Evolutionary conservation across 1,140 invertebrate species (phyloP).

Genomic region (Littorina saxatilis): DNA sequence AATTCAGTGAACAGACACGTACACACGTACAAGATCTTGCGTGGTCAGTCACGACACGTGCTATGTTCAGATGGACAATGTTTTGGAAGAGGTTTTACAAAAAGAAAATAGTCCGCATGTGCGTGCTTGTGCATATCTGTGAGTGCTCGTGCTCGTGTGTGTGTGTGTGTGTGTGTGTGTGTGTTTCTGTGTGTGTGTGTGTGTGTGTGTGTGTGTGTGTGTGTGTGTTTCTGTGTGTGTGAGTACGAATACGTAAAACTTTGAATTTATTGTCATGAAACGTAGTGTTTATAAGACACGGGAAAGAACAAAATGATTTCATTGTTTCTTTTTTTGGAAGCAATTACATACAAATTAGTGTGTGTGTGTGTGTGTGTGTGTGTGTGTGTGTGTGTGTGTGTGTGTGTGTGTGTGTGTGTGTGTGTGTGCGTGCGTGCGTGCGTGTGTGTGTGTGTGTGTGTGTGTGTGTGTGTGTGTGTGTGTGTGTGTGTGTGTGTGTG

Average conservation of each 20-base stretch:
- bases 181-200: too few relatives aligned
- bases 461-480: too few relatives aligned
- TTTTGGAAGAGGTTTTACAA: too few relatives aligned
- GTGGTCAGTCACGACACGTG: background rate
- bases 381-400: slow-evolving; percentile 1
- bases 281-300: background rate
- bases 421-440: too few relatives aligned
- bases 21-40: background rate
- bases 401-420: background rate
- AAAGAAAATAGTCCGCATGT: too few relatives aligned
- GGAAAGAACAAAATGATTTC: background rate
- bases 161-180: background rate
- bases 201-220: too few relatives aligned
- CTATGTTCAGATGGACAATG: background rate
- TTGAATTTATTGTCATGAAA: background rate
- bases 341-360: background rate
- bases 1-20: background rate
- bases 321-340: too few relatives aligned
- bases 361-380: background rate
- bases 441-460: too few relatives aligned
- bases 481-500: background rate
- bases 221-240: too few relatives aligned
- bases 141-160: background rate
- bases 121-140: background rate
- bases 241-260: background rate